Conservation (phyloP, 2,113 vertebrate genomes). For the Cyphomyrus plagiostoma region DNA sequence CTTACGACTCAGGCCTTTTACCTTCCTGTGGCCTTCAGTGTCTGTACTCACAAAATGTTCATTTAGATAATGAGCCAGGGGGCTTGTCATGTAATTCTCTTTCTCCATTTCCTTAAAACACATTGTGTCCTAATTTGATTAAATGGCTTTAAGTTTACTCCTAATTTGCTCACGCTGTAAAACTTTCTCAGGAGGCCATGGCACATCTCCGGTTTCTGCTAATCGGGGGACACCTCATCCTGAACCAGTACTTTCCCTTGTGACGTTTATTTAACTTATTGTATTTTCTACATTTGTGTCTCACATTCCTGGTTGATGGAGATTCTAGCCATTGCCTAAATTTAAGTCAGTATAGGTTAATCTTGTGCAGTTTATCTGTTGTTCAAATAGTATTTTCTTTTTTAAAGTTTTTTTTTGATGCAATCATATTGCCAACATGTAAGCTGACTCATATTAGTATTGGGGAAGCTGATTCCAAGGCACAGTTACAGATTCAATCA, state of each 20-base stretch:
- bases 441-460: not conserved
- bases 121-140: slow-evolving; percentile 76
- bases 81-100: slow-evolving; percentile 65
- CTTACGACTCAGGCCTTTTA: slow-evolving; percentile 62
- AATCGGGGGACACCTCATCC: not conserved
- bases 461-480: not conserved
- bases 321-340: not conserved
- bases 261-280: not conserved
- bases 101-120: slow-evolving; percentile 68
- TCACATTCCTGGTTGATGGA: not conserved
- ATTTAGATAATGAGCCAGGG: slow-evolving; percentile 73
- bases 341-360: not conserved
- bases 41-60: slow-evolving; percentile 72
- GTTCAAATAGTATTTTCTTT: not conserved
- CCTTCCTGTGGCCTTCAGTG: slow-evolving; percentile 68
- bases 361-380: not conserved
- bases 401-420: not conserved
- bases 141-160: slow-evolving; percentile 71
- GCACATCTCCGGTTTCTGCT: slow-evolving; percentile 23
- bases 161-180: slow-evolving; percentile 67
- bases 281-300: not conserved
- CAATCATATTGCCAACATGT: not conserved
- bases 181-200: slow-evolving; percentile 45
- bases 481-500: not conserved
- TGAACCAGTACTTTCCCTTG: not conserved